These are phyloP conservation scores for Carassius auratus DNA, from an alignment of 2,113 vertebrate species.

Conservation along the genomic window DNA sequence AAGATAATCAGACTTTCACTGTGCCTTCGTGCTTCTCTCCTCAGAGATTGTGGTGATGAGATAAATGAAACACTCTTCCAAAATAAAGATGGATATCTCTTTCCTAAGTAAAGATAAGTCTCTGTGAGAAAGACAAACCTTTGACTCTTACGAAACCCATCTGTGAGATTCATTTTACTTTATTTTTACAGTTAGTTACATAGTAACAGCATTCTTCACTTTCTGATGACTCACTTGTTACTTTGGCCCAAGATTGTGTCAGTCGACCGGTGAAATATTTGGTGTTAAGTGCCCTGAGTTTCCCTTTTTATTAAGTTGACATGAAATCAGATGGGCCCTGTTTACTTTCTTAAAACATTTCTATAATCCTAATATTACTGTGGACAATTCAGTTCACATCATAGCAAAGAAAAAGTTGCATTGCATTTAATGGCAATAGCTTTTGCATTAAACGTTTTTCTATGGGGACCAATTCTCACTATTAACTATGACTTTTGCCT, in stretches of 20 bases:
- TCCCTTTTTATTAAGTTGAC: background rate
- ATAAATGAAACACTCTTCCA: background rate
- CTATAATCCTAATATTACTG: background rate
- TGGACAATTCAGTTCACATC: background rate
- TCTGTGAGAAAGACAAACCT: constrained; percentile 19
- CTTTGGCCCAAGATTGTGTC: background rate
- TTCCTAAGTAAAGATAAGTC: constrained; percentile 34
- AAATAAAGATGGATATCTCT: constrained; percentile 21
- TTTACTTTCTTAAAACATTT: background rate
- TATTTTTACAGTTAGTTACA: background rate
- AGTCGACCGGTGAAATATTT: background rate
- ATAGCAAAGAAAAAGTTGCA: too few species aligned
- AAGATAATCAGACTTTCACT: background rate
- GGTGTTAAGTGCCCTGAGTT: too few species aligned
- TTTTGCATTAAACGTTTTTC: background rate
- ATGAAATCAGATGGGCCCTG: background rate
- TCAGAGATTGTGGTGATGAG: background rate
- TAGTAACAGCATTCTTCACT: background rate
- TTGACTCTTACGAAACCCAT: constrained; percentile 33
- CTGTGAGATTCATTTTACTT: background rate
- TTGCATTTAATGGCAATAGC: background rate
- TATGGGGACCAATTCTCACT: too few species aligned
- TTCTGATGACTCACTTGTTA: background rate
- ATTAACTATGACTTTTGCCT: too few species aligned
- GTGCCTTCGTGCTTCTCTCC: background rate